Evolutionary conservation across 2,797 vertebrate species (phyloP).

Genomic region (Sebastolobus altivelis): DNA sequence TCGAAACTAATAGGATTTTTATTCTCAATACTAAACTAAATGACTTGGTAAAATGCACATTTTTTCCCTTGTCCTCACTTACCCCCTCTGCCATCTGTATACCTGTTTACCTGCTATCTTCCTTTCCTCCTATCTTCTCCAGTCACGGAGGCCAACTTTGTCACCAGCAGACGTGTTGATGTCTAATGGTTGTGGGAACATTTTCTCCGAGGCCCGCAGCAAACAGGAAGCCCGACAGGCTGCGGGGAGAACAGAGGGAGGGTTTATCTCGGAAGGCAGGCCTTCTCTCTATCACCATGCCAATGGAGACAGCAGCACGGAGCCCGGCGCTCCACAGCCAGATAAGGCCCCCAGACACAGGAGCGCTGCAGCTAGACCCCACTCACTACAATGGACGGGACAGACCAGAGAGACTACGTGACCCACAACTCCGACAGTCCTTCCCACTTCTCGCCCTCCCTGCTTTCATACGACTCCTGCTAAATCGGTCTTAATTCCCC

Average conservation of each 20-base stretch:
- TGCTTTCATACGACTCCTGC: background rate
- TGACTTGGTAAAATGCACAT: conserved; percentile 34
- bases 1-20: conserved; percentile 26
- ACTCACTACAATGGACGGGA: conserved; percentile 58
- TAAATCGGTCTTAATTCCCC: conserved; percentile 48
- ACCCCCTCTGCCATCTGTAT: conserved; percentile 10
- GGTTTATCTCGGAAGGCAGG: conserved; percentile 84
- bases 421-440: conserved; percentile 38
- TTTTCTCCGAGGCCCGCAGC: conserved; percentile 65
- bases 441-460: background rate
- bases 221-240: conserved; percentile 67
- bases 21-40: conserved; percentile 28
- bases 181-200: conserved; percentile 75
- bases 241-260: conserved; percentile 69
- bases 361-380: conserved; percentile 56
- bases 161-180: conserved; percentile 64
- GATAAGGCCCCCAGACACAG: conserved; percentile 79
- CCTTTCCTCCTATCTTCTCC: conserved; percentile 61
- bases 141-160: conserved; percentile 67
- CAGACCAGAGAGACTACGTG: conserved; percentile 43
- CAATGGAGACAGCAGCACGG: conserved; percentile 73
- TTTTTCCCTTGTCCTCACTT: conserved; percentile 2
- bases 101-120: conserved; percentile 49
- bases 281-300: conserved; percentile 78
- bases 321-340: conserved; percentile 60